Evolutionary conservation across 2,888 invertebrate species (phyloP).

Genomic region (Nomada ruficornis): DNA sequence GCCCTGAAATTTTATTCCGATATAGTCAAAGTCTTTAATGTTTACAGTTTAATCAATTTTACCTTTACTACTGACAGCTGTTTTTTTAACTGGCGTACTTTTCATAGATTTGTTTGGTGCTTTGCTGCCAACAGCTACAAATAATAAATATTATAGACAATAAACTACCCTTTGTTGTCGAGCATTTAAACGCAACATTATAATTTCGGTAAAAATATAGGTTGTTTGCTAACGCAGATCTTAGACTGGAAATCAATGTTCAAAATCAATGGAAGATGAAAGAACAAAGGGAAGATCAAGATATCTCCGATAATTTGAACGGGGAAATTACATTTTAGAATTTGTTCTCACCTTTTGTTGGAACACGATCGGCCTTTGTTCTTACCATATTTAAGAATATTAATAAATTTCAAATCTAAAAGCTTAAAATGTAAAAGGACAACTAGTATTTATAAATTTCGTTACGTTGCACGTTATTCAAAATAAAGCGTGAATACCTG

Average conservation of each 20-base stretch:
- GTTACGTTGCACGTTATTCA: conserved; percentile 19
- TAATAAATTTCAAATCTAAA: not conserved
- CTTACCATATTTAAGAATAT: conserved; percentile 61
- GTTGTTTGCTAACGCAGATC: not conserved
- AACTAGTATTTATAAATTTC: not conserved
- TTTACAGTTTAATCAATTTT: not conserved
- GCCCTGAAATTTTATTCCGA: conserved; percentile 47
- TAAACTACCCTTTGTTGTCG: not conserved
- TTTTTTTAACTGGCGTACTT: conserved; percentile 33
- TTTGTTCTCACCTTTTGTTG: conserved; percentile 62
- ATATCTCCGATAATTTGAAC: not conserved
- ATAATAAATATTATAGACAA: conserved; percentile 23
- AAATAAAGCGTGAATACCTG: conserved; percentile 1
- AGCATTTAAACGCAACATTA: not conserved
- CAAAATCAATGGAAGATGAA: not conserved
- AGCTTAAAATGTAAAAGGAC: not conserved
- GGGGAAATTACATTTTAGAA: not conserved
- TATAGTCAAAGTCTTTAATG: not conserved
- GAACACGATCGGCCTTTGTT: conserved; percentile 70
- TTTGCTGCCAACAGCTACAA: conserved; percentile 72
- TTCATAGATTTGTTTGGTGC: conserved; percentile 64
- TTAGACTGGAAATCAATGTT: not conserved
- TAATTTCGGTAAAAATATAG: not conserved
- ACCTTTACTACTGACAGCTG: conserved; percentile 45
- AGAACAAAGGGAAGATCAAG: conserved; percentile 16